phyloP scores from a whole-genome alignment of 2,113 vertebrate species.

The Gobio gobio region DNA sequence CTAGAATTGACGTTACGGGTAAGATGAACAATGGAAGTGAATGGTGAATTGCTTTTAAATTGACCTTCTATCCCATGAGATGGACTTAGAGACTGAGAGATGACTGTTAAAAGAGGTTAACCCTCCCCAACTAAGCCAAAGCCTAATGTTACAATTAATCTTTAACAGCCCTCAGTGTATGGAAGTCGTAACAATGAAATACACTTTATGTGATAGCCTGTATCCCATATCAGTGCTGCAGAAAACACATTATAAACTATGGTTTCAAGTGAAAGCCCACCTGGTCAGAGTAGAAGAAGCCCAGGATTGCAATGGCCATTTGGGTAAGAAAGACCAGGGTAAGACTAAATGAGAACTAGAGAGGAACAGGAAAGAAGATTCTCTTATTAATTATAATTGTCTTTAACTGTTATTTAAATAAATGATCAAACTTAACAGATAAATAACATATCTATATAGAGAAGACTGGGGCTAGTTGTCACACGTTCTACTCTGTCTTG shows the following conservation, averaged over 20 bases:
- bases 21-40: constrained; percentile 53
- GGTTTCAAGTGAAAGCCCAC: constrained; percentile 56
- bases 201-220: background rate
- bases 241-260: background rate
- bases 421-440: background rate
- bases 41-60: constrained; percentile 26
- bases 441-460: background rate
- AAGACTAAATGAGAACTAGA: constrained; percentile 77
- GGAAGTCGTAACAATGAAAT: constrained; percentile 8
- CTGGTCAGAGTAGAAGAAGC: constrained; percentile 80
- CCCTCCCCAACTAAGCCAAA: background rate
- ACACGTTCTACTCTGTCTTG: background rate
- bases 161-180: constrained; percentile 13
- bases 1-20: constrained; percentile 31
- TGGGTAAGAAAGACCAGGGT: constrained; percentile 77
- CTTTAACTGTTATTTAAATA: background rate
- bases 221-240: background rate
- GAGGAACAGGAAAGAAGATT: background rate
- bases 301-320: constrained; percentile 74
- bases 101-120: constrained; percentile 14
- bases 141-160: constrained; percentile 32
- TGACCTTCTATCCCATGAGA: background rate
- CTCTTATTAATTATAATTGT: background rate
- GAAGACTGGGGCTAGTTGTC: background rate
- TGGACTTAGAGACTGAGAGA: background rate